phyloP scores from a whole-genome alignment of 2,797 vertebrate genomes.

The Sus cebifrons region DNA sequence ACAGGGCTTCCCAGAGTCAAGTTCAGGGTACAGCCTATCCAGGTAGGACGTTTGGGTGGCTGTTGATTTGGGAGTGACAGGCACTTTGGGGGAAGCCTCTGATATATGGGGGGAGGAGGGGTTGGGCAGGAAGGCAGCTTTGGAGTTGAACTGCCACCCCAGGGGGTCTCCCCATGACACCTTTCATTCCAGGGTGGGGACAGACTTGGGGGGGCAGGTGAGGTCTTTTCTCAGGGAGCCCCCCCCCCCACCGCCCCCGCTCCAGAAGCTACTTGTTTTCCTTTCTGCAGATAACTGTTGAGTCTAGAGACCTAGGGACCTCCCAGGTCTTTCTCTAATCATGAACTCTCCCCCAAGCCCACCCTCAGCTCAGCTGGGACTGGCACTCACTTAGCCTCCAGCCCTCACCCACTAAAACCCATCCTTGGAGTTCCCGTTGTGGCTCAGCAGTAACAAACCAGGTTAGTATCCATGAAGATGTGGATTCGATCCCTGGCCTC shows the following conservation, averaged over 20 bases:
- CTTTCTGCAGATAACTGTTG: not conserved
- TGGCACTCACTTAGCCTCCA: not conserved
- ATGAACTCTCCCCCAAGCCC: not conserved
- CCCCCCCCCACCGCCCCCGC: no score
- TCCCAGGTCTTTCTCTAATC: not conserved
- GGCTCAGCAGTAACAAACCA: no score
- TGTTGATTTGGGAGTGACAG: no score
- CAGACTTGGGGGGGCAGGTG: not conserved
- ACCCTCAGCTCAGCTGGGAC: no score
- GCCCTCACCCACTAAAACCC: not conserved
- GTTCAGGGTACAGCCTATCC: not conserved
- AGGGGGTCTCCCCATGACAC: no score
- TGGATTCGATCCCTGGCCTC: no score
- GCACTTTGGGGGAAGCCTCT: not conserved
- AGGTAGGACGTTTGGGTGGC: accelerated
- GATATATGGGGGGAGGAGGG: not conserved
- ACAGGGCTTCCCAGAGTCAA: not conserved
- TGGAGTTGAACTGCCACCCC: accelerated
- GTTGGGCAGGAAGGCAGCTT: not conserved
- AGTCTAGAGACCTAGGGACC: not conserved
- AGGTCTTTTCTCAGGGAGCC: not conserved
- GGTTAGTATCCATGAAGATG: no score
- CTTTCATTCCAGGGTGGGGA: not conserved
- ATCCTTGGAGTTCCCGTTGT: not conserved
- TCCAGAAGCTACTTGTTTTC: not conserved